phyloP scores from a whole-genome alignment of 2,797 vertebrate genomes.

The Pelodytes ibericus region DNA sequence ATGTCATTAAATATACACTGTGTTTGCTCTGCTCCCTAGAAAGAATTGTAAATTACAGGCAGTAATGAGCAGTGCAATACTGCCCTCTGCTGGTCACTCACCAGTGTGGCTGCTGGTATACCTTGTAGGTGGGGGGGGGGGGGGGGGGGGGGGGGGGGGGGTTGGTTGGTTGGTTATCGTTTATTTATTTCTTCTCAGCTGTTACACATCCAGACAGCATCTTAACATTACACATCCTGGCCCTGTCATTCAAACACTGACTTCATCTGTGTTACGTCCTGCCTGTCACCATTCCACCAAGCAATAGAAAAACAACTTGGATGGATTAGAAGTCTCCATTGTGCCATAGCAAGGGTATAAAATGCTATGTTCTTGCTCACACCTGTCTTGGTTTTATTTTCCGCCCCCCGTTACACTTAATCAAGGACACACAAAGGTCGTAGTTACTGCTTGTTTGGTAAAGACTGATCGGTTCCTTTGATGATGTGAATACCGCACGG shows the following conservation, averaged over 20 bases:
- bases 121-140: too few relatives aligned
- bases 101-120: background rate
- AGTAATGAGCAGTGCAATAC: slow-evolving; percentile 3
- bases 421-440: slow-evolving; percentile 1
- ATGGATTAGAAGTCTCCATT: background rate
- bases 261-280: background rate
- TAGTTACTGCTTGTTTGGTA: background rate
- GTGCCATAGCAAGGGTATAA: background rate
- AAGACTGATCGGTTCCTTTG: too few relatives aligned
- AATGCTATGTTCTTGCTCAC: background rate
- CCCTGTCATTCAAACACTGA: background rate
- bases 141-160: too few relatives aligned
- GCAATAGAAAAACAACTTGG: background rate
- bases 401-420: background rate
- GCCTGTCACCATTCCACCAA: background rate
- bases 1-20: slow-evolving; percentile 30
- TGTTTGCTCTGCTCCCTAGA: slow-evolving; percentile 13
- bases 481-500: too few relatives aligned
- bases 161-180: too few relatives aligned
- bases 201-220: background rate
- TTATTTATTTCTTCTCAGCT: background rate
- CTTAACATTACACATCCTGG: background rate
- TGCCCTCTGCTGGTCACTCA: slow-evolving; percentile 35
- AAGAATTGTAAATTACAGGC: slow-evolving; percentile 2
- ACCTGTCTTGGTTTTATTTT: background rate